phyloP scores from a whole-genome alignment of 1,140 invertebrate species.

The Ptiloglossa arizonensis region DNA sequence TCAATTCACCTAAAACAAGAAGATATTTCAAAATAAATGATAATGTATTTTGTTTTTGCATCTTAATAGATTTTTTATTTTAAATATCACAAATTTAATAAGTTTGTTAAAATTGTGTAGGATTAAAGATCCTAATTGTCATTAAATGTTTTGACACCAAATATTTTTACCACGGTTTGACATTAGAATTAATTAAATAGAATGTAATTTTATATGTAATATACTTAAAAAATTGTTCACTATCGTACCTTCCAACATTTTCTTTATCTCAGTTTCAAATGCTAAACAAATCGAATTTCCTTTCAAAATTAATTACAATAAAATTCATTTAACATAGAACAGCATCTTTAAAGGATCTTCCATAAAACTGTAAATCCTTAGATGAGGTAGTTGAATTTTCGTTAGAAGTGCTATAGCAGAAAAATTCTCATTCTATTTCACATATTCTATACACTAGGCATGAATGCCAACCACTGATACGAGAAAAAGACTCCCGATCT shows the following conservation, averaged over 20 bases:
- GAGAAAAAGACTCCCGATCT: no score
- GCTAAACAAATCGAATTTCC: not conserved
- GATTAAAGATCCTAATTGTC: not conserved
- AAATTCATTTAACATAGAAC: not conserved
- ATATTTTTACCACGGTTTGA: not conserved
- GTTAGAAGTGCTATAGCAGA: no score
- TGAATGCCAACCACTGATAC: no score
- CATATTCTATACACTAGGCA: no score
- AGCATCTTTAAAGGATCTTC: not conserved
- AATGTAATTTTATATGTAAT: not conserved
- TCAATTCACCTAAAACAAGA: conserved; percentile 53
- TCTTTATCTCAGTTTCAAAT: not conserved
- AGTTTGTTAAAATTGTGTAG: not conserved
- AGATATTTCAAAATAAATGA: not conserved
- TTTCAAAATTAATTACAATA: not conserved
- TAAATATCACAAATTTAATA: not conserved
- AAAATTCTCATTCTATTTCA: no score
- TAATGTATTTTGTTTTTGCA: no score
- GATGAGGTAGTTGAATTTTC: not conserved
- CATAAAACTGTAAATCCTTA: not conserved
- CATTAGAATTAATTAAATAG: not conserved
- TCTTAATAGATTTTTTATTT: not conserved
- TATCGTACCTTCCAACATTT: not conserved
- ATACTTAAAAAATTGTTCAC: not conserved
- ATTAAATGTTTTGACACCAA: not conserved